These are phyloP conservation scores for Salticus scenicus DNA, from an alignment of 2,888 invertebrate genomes.

Conservation along the genomic window DNA sequence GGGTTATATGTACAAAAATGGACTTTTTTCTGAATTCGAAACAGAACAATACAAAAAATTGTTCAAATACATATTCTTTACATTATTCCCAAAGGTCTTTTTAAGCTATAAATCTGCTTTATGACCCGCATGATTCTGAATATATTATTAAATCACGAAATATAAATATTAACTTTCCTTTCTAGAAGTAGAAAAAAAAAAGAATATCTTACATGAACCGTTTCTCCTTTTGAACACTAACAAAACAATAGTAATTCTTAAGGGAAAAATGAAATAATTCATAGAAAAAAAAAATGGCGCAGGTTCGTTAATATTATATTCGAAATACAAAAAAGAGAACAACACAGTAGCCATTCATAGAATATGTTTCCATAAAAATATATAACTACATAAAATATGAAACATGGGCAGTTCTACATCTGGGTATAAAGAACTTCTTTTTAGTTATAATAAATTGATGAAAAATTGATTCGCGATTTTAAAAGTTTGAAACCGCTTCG, in stretches of 20 bases:
- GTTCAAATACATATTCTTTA: too few relatives aligned
- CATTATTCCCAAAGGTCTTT: not conserved
- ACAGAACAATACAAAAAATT: too few relatives aligned
- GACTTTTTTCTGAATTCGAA: too few relatives aligned
- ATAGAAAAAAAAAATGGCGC: not conserved
- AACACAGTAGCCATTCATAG: not conserved
- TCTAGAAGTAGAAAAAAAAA: not conserved
- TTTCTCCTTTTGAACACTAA: not conserved
- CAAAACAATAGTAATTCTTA: not conserved
- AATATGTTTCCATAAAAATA: not conserved
- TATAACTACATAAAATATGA: not conserved
- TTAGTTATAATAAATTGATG: not conserved
- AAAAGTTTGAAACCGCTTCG: not conserved
- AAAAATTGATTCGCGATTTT: not conserved
- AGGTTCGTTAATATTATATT: slow-evolving; percentile 8
- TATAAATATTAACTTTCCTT: not conserved
- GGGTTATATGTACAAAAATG: too few relatives aligned
- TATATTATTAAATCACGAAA: slow-evolving; percentile 1
- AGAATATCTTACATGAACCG: not conserved
- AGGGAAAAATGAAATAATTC: not conserved
- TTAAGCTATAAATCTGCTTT: not conserved
- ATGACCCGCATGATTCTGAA: not conserved
- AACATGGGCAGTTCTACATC: not conserved
- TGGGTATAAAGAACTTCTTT: not conserved
- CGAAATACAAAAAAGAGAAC: too few relatives aligned